Base-by-base conservation (phyloP, 2,113 vertebrate species). In the Calidris pygmaea region DNA sequence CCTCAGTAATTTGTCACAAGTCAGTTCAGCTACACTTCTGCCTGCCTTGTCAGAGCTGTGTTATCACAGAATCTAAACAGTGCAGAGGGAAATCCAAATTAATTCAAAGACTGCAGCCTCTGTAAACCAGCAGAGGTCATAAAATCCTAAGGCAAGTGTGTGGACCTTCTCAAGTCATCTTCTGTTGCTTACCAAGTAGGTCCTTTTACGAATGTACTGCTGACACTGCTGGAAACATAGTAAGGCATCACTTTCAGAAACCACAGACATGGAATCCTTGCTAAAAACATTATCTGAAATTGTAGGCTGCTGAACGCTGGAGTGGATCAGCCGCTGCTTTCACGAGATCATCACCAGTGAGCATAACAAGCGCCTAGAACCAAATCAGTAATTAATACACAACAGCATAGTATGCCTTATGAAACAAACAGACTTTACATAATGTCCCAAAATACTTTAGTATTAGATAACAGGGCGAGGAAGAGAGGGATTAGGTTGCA, bases 361-460 rank as follows among this genome's bases (percentile, higher is more conserved):
- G 18, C 10, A 15, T 5, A 88, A 50, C 26, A 73, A 77, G 72
- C 3, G 5, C 9, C 43, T 47, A 72, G 76, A 95, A 94, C 63
- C 85, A 78, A 87, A 87, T 34, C 37, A 78, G 79, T 75, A 66
- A 84, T 87, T 92, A 89, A 75, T 34, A 86, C 34, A 67, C n/a
- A 87, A 78, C n/a, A 2, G 12, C 62, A 82, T 1, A 59, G n/a
- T 12, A 81, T 7, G 52, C 70, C 89, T 56, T 65, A 90, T 75
- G 48, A 87, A 89, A 90, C 79, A 91, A 77, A 58, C 50, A 74
- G 56, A 91, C 66, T 95, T 96, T 78, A 87, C 39, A 82, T 91
- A 95, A 92, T 6, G 20, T n/a, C 66, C 77, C 45, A n/a, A 95
- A 87, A 95, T 75, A 89, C 48, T 82, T 89, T 0, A 75, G 62